These are phyloP conservation scores for Cyrtodaria siliqua DNA, from an alignment of 2,888 invertebrate species.

Conservation along the genomic window DNA sequence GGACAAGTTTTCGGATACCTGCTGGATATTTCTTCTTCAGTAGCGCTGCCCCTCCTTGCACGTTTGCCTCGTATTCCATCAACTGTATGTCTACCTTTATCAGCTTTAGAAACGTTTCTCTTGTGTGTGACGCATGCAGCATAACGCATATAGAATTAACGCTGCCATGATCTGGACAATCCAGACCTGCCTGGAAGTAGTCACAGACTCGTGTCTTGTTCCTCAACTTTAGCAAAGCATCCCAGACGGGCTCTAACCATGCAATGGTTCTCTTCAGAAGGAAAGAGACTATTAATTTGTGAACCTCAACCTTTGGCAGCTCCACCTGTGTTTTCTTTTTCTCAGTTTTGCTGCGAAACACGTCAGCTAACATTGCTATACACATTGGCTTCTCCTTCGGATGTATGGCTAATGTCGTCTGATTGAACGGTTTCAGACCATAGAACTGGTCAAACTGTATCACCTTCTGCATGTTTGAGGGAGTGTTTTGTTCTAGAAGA, in stretches of 20 bases:
- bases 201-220: constrained; percentile 15
- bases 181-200: constrained; percentile 16
- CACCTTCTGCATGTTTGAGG: constrained; percentile 41
- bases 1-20: constrained; percentile 3
- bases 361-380: constrained; percentile 40
- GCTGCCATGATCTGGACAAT: constrained; percentile 22
- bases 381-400: constrained; percentile 66
- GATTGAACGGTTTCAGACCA: constrained; percentile 60
- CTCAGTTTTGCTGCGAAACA: constrained; percentile 11
- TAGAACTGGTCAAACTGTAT: constrained; percentile 64
- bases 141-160: constrained; percentile 18
- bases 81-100: constrained; percentile 47
- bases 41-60: constrained; percentile 37
- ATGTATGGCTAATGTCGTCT: constrained; percentile 41
- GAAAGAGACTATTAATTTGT: constrained; percentile 30
- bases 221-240: constrained; percentile 17
- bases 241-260: constrained; percentile 30
- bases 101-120: constrained; percentile 19
- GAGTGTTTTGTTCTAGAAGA: constrained; percentile 28
- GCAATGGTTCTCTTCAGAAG: constrained; percentile 39
- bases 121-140: constrained; percentile 16
- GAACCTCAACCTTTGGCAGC: constrained; percentile 23
- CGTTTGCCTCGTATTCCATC: constrained; percentile 48
- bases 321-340: constrained; percentile 15
- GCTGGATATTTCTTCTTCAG: constrained; percentile 14